Evolutionary conservation across 2,888 invertebrate species (phyloP).

Genomic region (Allacma fusca): DNA sequence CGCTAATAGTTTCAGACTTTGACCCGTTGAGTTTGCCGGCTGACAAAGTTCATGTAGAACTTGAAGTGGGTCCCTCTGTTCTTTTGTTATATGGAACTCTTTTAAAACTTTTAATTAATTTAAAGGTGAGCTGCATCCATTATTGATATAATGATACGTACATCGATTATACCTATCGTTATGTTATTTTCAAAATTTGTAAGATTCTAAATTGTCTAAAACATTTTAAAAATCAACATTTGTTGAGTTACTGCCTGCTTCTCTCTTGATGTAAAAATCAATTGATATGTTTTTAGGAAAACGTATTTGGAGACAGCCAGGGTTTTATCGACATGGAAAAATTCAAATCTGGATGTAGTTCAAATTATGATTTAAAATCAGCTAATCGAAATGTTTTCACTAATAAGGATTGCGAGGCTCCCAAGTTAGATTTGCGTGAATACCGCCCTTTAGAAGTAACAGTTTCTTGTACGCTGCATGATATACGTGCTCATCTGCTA

Average conservation of each 20-base stretch:
- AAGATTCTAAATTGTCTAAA: too few species aligned
- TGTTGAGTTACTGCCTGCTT: too few species aligned
- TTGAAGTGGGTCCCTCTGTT: conserved; percentile 94
- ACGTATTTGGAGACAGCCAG: conserved; percentile 97
- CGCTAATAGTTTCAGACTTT: conserved; percentile 68
- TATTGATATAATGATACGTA: too few species aligned
- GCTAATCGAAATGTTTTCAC: conserved; percentile 31
- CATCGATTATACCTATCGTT: background rate
- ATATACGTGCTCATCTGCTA: conserved; percentile 92
- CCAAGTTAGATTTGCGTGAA: conserved; percentile 80
- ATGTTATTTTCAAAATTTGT: too few species aligned
- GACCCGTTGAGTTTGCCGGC: conserved; percentile 85
- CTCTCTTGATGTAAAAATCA: too few species aligned
- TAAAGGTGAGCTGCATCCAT: conserved; percentile 69
- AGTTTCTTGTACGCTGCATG: conserved; percentile 92
- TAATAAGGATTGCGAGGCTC: conserved; percentile 26
- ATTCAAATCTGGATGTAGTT: conserved; percentile 52
- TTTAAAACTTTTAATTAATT: conserved; percentile 85
- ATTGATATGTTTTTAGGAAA: conserved; percentile 74
- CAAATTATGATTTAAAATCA: conserved; percentile 37
- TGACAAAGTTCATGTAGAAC: conserved; percentile 88
- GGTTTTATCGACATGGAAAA: conserved; percentile 91
- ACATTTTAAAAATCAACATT: too few species aligned
- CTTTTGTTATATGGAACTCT: conserved; percentile 91
- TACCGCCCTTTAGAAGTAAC: conserved; percentile 91